A percentile compares a stretch with the other conserved stretches of the same genome.
Conservation (phyloP, 2,113 vertebrate species). For the Tapirus terrestris region DNA sequence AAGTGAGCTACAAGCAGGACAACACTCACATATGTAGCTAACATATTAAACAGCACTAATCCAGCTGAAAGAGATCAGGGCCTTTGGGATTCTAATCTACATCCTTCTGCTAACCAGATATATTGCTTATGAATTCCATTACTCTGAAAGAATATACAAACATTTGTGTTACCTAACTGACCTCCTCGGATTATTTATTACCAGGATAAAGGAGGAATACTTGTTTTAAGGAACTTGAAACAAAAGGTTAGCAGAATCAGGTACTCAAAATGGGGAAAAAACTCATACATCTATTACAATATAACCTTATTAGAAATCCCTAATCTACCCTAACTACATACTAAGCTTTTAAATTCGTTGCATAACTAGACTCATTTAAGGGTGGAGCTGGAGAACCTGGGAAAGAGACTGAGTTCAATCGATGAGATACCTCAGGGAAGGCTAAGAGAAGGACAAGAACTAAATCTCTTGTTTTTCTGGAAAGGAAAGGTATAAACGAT, state of each 20-base stretch:
- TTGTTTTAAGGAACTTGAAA: not conserved
- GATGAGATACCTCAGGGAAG: constrained; percentile 16
- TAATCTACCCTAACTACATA: not conserved
- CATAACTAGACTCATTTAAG: not conserved
- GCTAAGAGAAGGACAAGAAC: constrained; percentile 5
- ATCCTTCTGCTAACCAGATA: not conserved
- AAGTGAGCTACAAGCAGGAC: not conserved
- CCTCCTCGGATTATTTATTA: not conserved
- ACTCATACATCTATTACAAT: not conserved
- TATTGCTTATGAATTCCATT: not conserved
- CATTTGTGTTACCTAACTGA: not conserved
- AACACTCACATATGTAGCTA: not conserved
- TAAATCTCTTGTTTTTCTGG: not conserved
- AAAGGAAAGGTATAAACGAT: constrained; percentile 42
- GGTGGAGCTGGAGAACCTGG: not conserved
- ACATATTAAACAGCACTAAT: not conserved
- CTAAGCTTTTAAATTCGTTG: not conserved
- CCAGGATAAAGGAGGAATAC: not conserved
- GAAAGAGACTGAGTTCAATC: not conserved
- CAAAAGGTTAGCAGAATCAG: not conserved
- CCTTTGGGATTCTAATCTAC: not conserved
- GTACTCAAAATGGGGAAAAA: not conserved
- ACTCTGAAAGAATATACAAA: not conserved
- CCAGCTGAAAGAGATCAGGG: not conserved
- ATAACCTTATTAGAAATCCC: constrained; percentile 3